A percentile compares a stretch with the other conserved stretches of the same genome.
These are phyloP conservation scores for Misgurnus anguillicaudatus DNA, from an alignment of 2,113 vertebrate species.

Conservation along the genomic window DNA sequence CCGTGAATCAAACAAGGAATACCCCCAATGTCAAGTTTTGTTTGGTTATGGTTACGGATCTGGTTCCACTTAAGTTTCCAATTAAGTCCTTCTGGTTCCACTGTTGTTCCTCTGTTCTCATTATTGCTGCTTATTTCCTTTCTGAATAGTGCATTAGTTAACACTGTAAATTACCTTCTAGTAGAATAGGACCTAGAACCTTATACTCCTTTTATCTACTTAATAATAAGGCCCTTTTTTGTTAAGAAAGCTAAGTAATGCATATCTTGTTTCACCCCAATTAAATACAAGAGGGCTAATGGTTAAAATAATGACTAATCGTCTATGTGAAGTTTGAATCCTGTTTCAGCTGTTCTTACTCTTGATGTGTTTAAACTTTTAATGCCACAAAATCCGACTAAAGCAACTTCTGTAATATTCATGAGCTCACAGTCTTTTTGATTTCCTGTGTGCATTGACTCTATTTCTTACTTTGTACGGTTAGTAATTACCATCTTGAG, in stretches of 20 bases:
- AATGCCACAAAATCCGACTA: conserved; percentile 56
- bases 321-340: conserved; percentile 35
- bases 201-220: conserved; percentile 39
- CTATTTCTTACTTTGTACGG: conserved; percentile 23
- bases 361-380: conserved; percentile 25
- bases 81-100: background rate
- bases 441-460: conserved; percentile 40
- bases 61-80: conserved; percentile 3
- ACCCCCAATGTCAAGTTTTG: background rate
- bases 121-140: conserved; percentile 17
- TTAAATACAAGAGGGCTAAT: conserved; percentile 48
- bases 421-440: conserved; percentile 43
- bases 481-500: conserved; percentile 41
- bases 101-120: conserved; percentile 27
- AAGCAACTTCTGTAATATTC: conserved; percentile 41
- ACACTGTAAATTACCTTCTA: conserved; percentile 17
- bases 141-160: conserved; percentile 10
- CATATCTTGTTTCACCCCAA: conserved; percentile 53
- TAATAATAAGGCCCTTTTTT: conserved; percentile 59
- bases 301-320: conserved; percentile 11
- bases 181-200: conserved; percentile 50
- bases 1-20: background rate
- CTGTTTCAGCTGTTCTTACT: conserved; percentile 41
- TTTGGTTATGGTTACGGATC: conserved; percentile 4
- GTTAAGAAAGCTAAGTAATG: conserved; percentile 65